phyloP scores from a whole-genome alignment of 1,140 invertebrate genomes.

The Neocloeon triangulifer region DNA sequence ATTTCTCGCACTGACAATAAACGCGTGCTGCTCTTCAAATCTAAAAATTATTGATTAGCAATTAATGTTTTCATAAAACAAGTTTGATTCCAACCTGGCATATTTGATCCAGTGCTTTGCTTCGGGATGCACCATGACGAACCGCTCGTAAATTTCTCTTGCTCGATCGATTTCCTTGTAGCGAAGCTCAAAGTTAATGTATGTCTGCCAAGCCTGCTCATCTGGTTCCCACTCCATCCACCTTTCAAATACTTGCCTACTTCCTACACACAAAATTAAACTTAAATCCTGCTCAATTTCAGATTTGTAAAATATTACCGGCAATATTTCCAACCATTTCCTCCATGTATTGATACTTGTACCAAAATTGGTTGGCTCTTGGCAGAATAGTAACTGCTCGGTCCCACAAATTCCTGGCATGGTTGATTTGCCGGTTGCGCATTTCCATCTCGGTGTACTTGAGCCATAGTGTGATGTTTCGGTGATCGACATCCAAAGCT shows the following conservation, averaged over 20 bases:
- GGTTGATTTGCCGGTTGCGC: slow-evolving; percentile 85
- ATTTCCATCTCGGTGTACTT: slow-evolving; percentile 99
- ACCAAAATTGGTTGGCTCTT: slow-evolving; percentile 97
- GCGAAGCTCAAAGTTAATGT: slow-evolving; percentile 96
- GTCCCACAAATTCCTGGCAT: slow-evolving; percentile 97
- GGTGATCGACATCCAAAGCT: slow-evolving; percentile 89
- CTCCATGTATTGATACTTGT: slow-evolving; percentile 99
- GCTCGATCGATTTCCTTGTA: slow-evolving; percentile 95
- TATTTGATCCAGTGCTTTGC: slow-evolving; percentile 96
- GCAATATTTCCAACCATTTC: slow-evolving; percentile 96
- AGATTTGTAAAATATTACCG: slow-evolving; percentile 19
- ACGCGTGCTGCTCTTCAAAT: slow-evolving; percentile 93
- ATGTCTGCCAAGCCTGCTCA: slow-evolving; percentile 98
- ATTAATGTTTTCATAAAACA: background rate
- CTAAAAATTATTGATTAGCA: slow-evolving; percentile 6
- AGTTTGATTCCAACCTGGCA: slow-evolving; percentile 25
- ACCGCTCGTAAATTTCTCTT: slow-evolving; percentile 80
- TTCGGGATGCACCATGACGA: slow-evolving; percentile 91
- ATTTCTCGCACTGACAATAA: slow-evolving; percentile 66
- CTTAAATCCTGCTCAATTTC: background rate
- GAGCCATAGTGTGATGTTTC: slow-evolving; percentile 85
- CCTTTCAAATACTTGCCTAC: slow-evolving; percentile 79
- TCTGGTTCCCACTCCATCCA: slow-evolving; percentile 99
- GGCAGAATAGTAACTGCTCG: slow-evolving; percentile 90
- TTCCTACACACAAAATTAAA: slow-evolving; percentile 14